Evolutionary conservation across 2,888 invertebrate genomes (phyloP), one percentile per base, ranked within the genome.

Genomic region (Lasioglossum marginatum): DNA sequence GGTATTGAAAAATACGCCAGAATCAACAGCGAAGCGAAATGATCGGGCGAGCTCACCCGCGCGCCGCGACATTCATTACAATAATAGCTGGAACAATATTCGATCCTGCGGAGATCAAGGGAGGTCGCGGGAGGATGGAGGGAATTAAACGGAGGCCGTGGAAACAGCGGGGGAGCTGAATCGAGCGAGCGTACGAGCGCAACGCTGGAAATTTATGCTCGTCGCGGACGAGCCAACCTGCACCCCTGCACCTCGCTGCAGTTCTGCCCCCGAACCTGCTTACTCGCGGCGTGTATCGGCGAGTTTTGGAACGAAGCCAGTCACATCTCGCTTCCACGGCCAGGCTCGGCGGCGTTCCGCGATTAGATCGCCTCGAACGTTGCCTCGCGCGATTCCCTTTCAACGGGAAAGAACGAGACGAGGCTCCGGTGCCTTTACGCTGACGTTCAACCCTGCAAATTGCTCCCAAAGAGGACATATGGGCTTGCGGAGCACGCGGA

Each of bases 251-350:
- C 84, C 37, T n/a, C 73, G 66, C n/a, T 63, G 27, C 60, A 52
- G 60, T 14, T 60, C 27, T 27, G 27, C 31, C 72, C 70, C 70
- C 57, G 70, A 63, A 72, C 48, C 77, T 76, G 85, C 72, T 85
- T 79, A 76, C 81, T 5, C 78, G 31, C 76, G 66, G 78, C 79
- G 76, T 73, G 80, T 81, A 80, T 73, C 77, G 68, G n/a, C 43
- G 63, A 81, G 68, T 85, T 79, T 83, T 85, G 85, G 86, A 86
- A 31, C 73, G 2, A 3, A 14, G 85, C 85, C 86, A 84, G 57
- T 76, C 63, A 37, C 77, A 52, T 82, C 60, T 63, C 71, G 75
- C 34, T 34, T 31, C 81, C 27, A 40, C 72, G 37, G 45, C 52
- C 34, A 45, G n/a, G 45, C 77, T 66, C 76, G 45, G 45, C 74